Evolutionary conservation across 2,113 vertebrate species (phyloP), one percentile per base, ranked within the genome.

Genomic region (Phoxinus phoxinus): DNA sequence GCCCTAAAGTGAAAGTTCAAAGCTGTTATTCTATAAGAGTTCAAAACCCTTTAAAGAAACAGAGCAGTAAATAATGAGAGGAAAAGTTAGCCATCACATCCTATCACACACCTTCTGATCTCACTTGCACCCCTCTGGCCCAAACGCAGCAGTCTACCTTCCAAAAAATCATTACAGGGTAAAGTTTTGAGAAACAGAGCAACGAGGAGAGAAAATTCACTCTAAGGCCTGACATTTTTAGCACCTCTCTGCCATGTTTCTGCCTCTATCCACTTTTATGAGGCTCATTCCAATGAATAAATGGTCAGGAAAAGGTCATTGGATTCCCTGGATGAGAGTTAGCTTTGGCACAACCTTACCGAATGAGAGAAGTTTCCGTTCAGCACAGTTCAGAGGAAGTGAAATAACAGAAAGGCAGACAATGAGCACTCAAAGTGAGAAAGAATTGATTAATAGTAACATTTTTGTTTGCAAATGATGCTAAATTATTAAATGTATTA

Each of bases 161-260:
- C 21, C 17, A 83, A 65, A 87, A 87, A 89, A 87, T 87, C 81
- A 87, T 88, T 86, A 87, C 32, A 80, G 81, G 84, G 59, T 84
- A 86, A 82, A 75, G 83, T 86, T 90, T 89, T 81, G 79, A 82
- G 77, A 84, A 87, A 65, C 59, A 7, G 37, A 71, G 17, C 19
- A 46, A 46, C 4, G 15, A 72, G 30, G 74, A 85, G 77, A 81
- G 59, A 73, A 46, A 81, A 85, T 73, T 51, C 13, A 84, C 76
- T 83, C 56, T 46, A 73, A 61, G 84, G 44, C 63, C 35, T 73
- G 83, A 89, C 84, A 75, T 84, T 35, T 86, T 85, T 44, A 79
- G 74, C 84, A 86, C 75, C 27, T 41, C 44, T 35, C 11, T 9
- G 46, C 56, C 23, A 72, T 59, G 82, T 61, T 58, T 9, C 46